A percentile compares a stretch with the other conserved stretches of the same genome.
Evolutionary conservation across 2,888 invertebrate species (phyloP).

Genomic region (Phalera bucephala): DNA sequence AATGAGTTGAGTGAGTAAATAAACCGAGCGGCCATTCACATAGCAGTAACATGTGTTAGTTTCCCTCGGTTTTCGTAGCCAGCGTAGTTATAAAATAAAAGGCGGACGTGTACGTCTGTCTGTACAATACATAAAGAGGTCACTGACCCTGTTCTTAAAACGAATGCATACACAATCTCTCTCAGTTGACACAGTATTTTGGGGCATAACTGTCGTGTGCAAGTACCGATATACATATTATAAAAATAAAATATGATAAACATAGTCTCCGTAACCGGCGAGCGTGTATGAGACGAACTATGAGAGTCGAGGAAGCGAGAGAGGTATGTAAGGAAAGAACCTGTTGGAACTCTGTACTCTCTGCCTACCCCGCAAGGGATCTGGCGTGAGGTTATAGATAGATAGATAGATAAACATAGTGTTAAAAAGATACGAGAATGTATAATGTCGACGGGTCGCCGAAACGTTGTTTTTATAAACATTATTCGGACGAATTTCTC

Average conservation of each 20-base stretch:
- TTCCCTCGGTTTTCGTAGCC: slow-evolving; percentile 46
- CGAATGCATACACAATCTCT: slow-evolving; percentile 40
- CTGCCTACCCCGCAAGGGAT: too few relatives aligned
- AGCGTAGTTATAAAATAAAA: slow-evolving; percentile 64
- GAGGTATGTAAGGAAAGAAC: too few relatives aligned
- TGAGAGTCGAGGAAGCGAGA: too few relatives aligned
- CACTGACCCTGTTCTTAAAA: slow-evolving; percentile 54
- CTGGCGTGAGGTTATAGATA: too few relatives aligned
- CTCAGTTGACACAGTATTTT: slow-evolving; percentile 32
- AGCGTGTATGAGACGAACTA: too few relatives aligned
- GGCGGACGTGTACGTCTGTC: slow-evolving; percentile 68
- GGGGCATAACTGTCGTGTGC: slow-evolving; percentile 8
- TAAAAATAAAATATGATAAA: too few relatives aligned
- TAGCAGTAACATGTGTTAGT: slow-evolving; percentile 48
- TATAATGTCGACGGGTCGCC: background rate
- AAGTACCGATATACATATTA: slow-evolving; percentile 2
- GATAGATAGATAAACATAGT: too few relatives aligned
- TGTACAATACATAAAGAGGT: slow-evolving; percentile 67
- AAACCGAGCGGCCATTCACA: slow-evolving; percentile 55
- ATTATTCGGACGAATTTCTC: slow-evolving; percentile 15
- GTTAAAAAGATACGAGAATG: background rate
- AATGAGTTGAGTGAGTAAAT: slow-evolving; percentile 43
- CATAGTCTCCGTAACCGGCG: too few relatives aligned
- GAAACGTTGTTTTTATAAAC: slow-evolving; percentile 11
- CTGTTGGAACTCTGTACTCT: too few relatives aligned